Base-by-base conservation (phyloP, 2,797 vertebrate genomes). In the Schizopygopsis malacanthus region DNA sequence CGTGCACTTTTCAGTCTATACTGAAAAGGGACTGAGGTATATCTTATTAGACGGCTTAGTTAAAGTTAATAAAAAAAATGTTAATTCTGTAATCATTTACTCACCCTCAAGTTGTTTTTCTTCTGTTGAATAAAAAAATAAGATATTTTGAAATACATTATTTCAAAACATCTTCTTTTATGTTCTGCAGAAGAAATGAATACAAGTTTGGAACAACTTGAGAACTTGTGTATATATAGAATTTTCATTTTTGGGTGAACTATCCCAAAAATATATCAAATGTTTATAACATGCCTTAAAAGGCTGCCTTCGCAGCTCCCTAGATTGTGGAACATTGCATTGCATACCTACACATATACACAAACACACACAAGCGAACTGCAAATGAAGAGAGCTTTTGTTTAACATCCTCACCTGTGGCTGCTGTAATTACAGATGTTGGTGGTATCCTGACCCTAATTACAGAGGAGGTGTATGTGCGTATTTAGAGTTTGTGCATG, bases 351-450 rank as follows among this genome's bases (percentile, higher is more conserved):
- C 15, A 47, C 22, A 56, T 15, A 52, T 13, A 33, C 0, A 70
- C 25, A 59, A 15, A 41, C 37, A 61, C 13, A 69, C 41, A 56
- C 52, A 72, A 16, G n/a, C 25, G 41, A 67, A 12, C n/a, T 39
- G 25, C 67, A 73, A 52, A 56, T 11, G 25, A 52, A 22, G 15
- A 9, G 22, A 61, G 84, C 56, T 76, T 52, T 63, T 65, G 70
- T 81, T 80, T 10, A 37, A 72, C 81, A 88, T 80, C 39, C 28
- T 84, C 75, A 87, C 82, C 81, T 90, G 84, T 87, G 28, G 73
- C 61, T 80, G 86, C 88, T 88, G 90, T 89, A 85, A 91, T 90
- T 88, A 91, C 83, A 81, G 80, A 75, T 71, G 85, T 45, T 75
- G 67, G 77, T 69, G 75, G 75, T 71, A 82, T 86, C 79, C 79